These are phyloP conservation scores for Mus minutoides DNA, from an alignment of 2,797 vertebrate species.

Conservation along the genomic window DNA sequence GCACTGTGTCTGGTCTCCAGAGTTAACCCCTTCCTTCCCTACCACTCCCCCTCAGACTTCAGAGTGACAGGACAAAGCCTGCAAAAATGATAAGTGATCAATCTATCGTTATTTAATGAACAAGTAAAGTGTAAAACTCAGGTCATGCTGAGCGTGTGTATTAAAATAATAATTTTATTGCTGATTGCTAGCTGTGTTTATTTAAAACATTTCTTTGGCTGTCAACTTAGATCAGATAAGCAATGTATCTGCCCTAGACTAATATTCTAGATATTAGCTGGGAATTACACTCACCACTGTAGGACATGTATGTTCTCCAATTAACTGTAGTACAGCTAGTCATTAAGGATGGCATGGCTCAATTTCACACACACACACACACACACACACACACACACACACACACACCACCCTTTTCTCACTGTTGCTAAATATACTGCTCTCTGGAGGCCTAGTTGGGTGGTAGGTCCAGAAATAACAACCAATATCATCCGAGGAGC, in stretches of 20 bases:
- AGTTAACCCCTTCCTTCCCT: slow-evolving; percentile 1
- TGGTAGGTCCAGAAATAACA: slow-evolving; percentile 63
- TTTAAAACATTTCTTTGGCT: slow-evolving; percentile 53
- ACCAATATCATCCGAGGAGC: not conserved
- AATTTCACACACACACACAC: not conserved
- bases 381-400: no score
- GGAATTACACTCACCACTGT: not conserved
- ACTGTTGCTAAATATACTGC: slow-evolving; percentile 57
- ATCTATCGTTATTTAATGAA: slow-evolving; percentile 55
- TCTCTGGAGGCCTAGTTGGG: not conserved
- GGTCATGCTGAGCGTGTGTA: slow-evolving; percentile 41
- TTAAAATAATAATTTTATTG: slow-evolving; percentile 57
- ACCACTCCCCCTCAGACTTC: not conserved
- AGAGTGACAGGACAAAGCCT: not conserved
- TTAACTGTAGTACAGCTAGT: slow-evolving; percentile 46
- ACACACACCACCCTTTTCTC: not conserved
- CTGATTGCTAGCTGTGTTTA: slow-evolving; percentile 57
- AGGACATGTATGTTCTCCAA: slow-evolving; percentile 49
- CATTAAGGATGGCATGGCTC: slow-evolving; percentile 41
- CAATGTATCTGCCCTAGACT: not conserved
- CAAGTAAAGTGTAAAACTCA: slow-evolving; percentile 49
- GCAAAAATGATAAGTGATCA: not conserved
- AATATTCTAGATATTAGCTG: slow-evolving; percentile 37
- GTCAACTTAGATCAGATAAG: slow-evolving; percentile 61
- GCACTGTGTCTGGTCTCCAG: not conserved